These are phyloP conservation scores for Dipodomys ordii DNA, from an alignment of 2,113 vertebrate genomes.

Conservation along the genomic window DNA sequence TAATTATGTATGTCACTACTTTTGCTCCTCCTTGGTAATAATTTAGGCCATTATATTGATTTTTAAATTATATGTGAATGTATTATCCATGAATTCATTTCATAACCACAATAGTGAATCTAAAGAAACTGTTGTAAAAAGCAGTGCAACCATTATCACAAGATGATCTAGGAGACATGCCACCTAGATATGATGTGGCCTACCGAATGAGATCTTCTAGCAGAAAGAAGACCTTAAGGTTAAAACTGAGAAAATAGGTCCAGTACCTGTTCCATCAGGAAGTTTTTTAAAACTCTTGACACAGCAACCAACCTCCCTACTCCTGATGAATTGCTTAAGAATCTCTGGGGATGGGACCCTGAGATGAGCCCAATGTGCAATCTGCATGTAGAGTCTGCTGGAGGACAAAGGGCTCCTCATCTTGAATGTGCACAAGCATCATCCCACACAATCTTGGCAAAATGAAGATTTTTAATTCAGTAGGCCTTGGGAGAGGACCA, in stretches of 20 bases:
- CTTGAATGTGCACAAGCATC: not conserved
- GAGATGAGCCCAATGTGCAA: no score
- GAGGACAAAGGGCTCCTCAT: not conserved
- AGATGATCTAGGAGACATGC: not conserved
- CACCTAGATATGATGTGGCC: not conserved
- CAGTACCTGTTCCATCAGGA: not conserved
- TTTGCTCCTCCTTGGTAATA: slow-evolving; percentile 12
- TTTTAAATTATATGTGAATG: slow-evolving; percentile 22
- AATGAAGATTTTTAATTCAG: not conserved
- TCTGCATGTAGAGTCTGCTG: not conserved
- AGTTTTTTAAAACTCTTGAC: slow-evolving; percentile 6
- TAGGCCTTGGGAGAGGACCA: not conserved
- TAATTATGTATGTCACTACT: slow-evolving; percentile 32
- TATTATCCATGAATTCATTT: slow-evolving; percentile 53
- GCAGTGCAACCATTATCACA: not conserved
- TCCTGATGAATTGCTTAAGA: not conserved
- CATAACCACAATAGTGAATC: slow-evolving; percentile 22
- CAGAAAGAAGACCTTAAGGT: not conserved
- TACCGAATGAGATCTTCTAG: not conserved
- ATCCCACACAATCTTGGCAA: not conserved
- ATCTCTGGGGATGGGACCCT: not conserved
- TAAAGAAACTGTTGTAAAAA: slow-evolving; percentile 4
- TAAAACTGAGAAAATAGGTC: not conserved
- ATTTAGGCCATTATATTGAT: slow-evolving; percentile 25
- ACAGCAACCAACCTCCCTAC: not conserved